Evolutionary conservation across 2,888 invertebrate species (phyloP).

Genomic region (Polia nebulosa): DNA sequence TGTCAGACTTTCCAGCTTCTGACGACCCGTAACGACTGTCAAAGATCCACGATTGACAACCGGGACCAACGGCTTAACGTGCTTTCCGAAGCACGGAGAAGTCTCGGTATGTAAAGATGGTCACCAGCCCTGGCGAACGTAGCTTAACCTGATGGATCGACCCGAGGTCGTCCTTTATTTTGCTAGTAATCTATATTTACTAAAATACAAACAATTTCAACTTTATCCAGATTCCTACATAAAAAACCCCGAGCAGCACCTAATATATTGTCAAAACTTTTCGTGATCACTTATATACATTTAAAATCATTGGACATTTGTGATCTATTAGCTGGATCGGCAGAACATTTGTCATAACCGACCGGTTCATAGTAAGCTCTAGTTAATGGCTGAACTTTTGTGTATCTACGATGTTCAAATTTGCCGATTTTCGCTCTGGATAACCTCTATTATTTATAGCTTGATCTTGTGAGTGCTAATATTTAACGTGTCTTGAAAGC

Average conservation of each 20-base stretch:
- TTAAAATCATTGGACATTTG: conserved; percentile 74
- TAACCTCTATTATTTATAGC: conserved; percentile 68
- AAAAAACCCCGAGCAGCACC: conserved; percentile 46
- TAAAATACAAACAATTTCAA: no score
- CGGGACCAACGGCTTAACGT: no score
- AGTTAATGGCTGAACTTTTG: conserved; percentile 78
- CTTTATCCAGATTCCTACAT: background rate
- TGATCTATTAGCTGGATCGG: conserved; percentile 71
- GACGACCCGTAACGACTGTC: no score
- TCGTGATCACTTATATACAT: conserved; percentile 68
- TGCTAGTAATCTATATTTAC: no score
- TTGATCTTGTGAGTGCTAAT: conserved; percentile 59
- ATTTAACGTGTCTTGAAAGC: conserved; percentile 61
- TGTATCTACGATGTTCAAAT: conserved; percentile 75
- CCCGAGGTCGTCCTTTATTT: no score
- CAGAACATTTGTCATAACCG: conserved; percentile 68
- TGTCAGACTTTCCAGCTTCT: no score
- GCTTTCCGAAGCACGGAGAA: no score
- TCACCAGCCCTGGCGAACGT: no score
- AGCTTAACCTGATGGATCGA: no score
- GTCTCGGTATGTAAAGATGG: no score
- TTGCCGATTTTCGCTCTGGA: conserved; percentile 71
- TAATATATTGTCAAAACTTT: conserved; percentile 67
- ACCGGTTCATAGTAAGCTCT: conserved; percentile 64
- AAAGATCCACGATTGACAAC: no score